A percentile compares a stretch with the other conserved stretches of the same genome.
These are phyloP conservation scores for Pristis pectinata DNA, from an alignment of 2,797 vertebrate species.

Conservation along the genomic window DNA sequence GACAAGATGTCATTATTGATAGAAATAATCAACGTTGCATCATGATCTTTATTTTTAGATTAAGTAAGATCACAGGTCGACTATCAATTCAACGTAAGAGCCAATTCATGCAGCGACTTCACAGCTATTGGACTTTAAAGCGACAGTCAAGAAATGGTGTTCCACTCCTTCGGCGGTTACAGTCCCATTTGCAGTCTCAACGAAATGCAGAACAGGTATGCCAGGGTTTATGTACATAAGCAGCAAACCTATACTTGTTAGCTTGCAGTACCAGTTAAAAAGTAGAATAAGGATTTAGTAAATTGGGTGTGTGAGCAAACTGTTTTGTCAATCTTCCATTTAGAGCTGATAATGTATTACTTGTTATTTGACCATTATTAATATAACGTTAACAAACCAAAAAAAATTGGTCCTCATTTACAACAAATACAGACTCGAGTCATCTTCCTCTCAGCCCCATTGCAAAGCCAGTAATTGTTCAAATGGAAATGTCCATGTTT, in stretches of 20 bases:
- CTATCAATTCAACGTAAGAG: constrained; percentile 91
- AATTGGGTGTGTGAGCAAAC: neutral
- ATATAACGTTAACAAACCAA: neutral
- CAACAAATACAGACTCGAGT: neutral
- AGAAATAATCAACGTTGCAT: neutral
- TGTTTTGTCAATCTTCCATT: neutral
- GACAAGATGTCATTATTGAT: too few relatives aligned
- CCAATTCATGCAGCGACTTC: constrained; percentile 98
- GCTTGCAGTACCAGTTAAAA: neutral
- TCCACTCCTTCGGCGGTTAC: constrained; percentile 86
- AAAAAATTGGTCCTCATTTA: neutral
- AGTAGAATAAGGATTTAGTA: neutral
- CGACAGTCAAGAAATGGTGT: constrained; percentile 95
- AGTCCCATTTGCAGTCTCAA: constrained; percentile 94
- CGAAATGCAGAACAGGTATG: constrained; percentile 79
- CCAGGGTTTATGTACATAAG: constrained; percentile 19
- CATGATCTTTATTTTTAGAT: constrained; percentile 54
- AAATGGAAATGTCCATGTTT: neutral
- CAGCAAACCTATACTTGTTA: constrained; percentile 36
- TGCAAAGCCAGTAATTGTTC: neutral
- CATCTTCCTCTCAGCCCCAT: neutral
- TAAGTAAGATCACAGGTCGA: constrained; percentile 96
- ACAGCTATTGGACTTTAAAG: constrained; percentile 98
- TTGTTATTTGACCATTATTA: neutral
- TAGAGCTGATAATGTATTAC: neutral